These are phyloP conservation scores for Channa maculata DNA, from an alignment of 2,113 vertebrate genomes.

Conservation along the genomic window DNA sequence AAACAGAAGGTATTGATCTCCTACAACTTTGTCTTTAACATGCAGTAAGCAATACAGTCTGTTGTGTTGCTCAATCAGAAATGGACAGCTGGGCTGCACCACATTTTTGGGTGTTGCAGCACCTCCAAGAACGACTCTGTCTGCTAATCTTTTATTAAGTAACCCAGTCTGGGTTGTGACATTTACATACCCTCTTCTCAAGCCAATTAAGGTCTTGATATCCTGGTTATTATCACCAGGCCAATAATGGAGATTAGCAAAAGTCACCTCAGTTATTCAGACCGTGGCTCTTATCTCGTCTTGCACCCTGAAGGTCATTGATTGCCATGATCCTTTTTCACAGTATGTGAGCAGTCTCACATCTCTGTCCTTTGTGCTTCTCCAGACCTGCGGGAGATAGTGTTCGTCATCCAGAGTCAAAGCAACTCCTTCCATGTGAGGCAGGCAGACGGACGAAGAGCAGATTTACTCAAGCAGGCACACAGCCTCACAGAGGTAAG, in stretches of 20 bases:
- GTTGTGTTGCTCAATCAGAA: constrained; percentile 23
- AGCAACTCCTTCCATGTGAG: constrained; percentile 92
- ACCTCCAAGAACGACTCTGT: constrained; percentile 42
- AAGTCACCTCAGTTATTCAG: constrained; percentile 56
- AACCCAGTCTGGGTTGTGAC: constrained; percentile 52
- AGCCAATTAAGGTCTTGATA: constrained; percentile 66
- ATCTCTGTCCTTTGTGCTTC: constrained; percentile 58
- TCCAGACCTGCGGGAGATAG: constrained; percentile 89
- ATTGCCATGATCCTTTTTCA: constrained; percentile 56
- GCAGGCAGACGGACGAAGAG: constrained; percentile 87
- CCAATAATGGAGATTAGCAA: constrained; percentile 64
- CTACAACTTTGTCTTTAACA: constrained; percentile 37
- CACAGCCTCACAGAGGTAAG: constrained; percentile 86
- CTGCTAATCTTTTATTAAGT: constrained; percentile 66
- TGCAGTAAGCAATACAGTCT: constrained; percentile 5
- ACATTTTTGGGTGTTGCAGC: constrained; percentile 38
- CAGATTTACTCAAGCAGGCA: constrained; percentile 87
- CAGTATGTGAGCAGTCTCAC: constrained; percentile 45
- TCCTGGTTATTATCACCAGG: constrained; percentile 51
- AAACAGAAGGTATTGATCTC: constrained; percentile 21
- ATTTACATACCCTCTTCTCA: constrained; percentile 61
- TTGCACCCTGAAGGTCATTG: constrained; percentile 63
- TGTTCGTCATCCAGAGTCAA: constrained; percentile 97
- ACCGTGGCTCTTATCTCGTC: constrained; percentile 45
- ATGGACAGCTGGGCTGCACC: constrained; percentile 51